Evolutionary conservation across 2,797 vertebrate species (phyloP).

Genomic region (Emys orbicularis): DNA sequence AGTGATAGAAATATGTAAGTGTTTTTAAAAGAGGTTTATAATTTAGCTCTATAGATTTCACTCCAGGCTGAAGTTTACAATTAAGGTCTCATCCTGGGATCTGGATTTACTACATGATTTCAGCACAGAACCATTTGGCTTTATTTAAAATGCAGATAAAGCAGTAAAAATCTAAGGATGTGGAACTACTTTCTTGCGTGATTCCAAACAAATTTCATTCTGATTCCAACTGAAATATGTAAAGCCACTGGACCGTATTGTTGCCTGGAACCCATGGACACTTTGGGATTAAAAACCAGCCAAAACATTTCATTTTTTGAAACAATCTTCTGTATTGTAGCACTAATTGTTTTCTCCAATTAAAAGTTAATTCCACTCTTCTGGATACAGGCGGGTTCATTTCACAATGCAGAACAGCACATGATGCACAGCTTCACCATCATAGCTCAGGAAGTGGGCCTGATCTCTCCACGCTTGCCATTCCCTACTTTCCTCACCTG

Average conservation of each 20-base stretch:
- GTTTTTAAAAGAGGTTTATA: background rate
- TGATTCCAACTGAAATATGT: constrained; percentile 56
- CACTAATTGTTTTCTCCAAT: constrained; percentile 11
- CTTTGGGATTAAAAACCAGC: constrained; percentile 66
- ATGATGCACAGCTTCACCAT: background rate
- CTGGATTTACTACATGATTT: constrained; percentile 2
- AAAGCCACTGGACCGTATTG: constrained; percentile 63
- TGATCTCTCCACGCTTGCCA: background rate
- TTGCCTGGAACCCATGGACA: constrained; percentile 44
- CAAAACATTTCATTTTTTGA: constrained; percentile 54
- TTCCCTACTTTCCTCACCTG: background rate
- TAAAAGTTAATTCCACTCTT: constrained; percentile 52
- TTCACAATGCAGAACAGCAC: constrained; percentile 37
- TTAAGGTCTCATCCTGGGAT: background rate
- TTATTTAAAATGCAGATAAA: constrained; percentile 29
- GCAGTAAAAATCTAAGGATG: background rate
- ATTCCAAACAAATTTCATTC: constrained; percentile 33
- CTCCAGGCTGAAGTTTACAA: background rate
- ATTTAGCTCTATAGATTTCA: background rate
- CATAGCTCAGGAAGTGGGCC: background rate
- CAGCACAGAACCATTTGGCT: background rate
- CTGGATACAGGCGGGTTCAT: constrained; percentile 28
- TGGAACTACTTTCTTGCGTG: background rate
- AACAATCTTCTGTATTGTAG: constrained; percentile 43
- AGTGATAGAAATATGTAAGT: background rate